phyloP scores from a whole-genome alignment of 2,113 vertebrate genomes.

The Dunckerocampus dactyliophorus region DNA sequence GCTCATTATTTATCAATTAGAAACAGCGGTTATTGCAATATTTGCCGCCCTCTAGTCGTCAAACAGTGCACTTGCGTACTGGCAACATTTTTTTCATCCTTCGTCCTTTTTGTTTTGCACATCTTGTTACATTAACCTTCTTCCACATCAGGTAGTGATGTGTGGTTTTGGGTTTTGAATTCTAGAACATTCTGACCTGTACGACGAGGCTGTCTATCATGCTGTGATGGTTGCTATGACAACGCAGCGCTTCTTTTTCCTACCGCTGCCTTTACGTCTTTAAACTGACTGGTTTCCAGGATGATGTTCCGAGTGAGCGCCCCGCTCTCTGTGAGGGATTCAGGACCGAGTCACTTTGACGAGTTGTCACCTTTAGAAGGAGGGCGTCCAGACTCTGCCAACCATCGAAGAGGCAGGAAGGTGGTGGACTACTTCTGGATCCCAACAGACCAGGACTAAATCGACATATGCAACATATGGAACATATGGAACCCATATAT shows the following conservation, averaged over 20 bases:
- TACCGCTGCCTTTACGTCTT: not conserved
- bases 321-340: slow-evolving; percentile 41
- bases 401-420: slow-evolving; percentile 43
- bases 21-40: not conserved
- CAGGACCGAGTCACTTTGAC: slow-evolving; percentile 57
- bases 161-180: no score
- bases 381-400: slow-evolving; percentile 14
- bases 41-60: not conserved
- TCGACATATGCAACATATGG: no score
- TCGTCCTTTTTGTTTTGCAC: no score
- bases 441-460: slow-evolving; percentile 55
- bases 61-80: no score
- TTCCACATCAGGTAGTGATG: no score
- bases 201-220: no score
- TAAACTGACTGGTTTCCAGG: slow-evolving; percentile 29
- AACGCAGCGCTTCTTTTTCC: not conserved
- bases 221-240: not conserved
- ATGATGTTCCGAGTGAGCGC: slow-evolving; percentile 60
- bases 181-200: no score
- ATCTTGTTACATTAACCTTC: not conserved
- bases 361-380: slow-evolving; percentile 60
- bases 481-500: no score
- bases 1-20: no score
- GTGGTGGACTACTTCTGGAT: slow-evolving; percentile 62
- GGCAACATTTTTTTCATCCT: no score